Evolutionary conservation across 1,140 invertebrate genomes (phyloP).

Genomic region (Leucophenga varia): DNA sequence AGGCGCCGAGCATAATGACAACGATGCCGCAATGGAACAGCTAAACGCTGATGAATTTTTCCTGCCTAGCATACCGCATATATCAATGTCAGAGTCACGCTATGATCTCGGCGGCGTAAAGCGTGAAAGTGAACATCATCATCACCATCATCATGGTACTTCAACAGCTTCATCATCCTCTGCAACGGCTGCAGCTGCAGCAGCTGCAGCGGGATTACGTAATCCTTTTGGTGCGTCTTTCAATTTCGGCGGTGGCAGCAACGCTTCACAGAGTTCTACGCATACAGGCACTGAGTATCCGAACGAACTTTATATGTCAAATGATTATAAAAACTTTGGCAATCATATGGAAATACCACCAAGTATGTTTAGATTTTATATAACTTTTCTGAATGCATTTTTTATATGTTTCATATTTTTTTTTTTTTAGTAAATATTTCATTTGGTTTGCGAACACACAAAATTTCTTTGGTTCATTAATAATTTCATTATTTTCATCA

Average conservation of each 20-base stretch:
- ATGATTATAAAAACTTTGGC: conserved; percentile 52
- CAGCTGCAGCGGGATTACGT: conserved; percentile 15
- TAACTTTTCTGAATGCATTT: not conserved
- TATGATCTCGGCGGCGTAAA: conserved; percentile 46
- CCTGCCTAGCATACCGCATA: conserved; percentile 49
- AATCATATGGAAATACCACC: conserved; percentile 56
- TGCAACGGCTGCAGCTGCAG: conserved; percentile 19
- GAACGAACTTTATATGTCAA: conserved; percentile 52
- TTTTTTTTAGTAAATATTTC: no score
- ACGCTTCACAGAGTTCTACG: conserved; percentile 1
- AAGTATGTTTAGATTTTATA: conserved; percentile 48
- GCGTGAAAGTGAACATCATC: conserved; percentile 33
- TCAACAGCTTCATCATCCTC: conserved; percentile 20
- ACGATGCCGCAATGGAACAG: conserved; percentile 40
- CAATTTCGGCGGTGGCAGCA: conserved; percentile 29
- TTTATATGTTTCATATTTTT: not conserved
- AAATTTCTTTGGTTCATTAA: no score
- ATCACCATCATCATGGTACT: conserved; percentile 13
- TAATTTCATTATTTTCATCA: no score
- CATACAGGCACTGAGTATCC: conserved; percentile 38
- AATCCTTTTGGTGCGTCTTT: conserved; percentile 36
- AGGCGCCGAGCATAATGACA: conserved; percentile 23
- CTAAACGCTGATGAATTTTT: conserved; percentile 49
- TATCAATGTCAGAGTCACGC: conserved; percentile 47
- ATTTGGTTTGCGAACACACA: no score